phyloP scores from a whole-genome alignment of 2,113 vertebrate species.

The Hassar affinis region DNA sequence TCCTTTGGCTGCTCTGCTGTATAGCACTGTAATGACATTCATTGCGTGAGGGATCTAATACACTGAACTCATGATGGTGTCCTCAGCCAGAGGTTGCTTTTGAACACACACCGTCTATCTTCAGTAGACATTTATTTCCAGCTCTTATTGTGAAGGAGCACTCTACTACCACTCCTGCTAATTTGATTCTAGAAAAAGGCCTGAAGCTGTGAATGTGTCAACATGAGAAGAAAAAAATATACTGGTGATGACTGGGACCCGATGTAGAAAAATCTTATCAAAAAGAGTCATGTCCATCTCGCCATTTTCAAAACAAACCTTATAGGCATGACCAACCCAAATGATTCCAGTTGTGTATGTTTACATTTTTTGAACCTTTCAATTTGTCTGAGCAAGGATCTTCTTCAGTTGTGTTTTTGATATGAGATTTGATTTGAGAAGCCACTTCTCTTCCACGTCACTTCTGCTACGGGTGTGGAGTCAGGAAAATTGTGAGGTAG shows the following conservation, averaged over 20 bases:
- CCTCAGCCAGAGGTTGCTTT: slow-evolving; percentile 40
- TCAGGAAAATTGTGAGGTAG: neutral
- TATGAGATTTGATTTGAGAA: neutral
- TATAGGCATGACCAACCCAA: slow-evolving; percentile 34
- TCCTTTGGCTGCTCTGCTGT: slow-evolving; percentile 38
- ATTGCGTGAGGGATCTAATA: slow-evolving; percentile 56
- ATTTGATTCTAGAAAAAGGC: slow-evolving; percentile 55
- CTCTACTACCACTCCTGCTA: slow-evolving; percentile 57
- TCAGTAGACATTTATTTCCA: slow-evolving; percentile 42
- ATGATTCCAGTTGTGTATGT: neutral
- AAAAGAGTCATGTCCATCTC: slow-evolving; percentile 56
- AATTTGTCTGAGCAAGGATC: neutral
- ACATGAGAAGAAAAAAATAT: slow-evolving; percentile 64
- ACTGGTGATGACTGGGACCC: slow-evolving; percentile 62
- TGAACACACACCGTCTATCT: slow-evolving; percentile 34
- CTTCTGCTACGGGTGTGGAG: neutral
- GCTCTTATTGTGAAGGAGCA: slow-evolving; percentile 27
- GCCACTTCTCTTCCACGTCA: too few species aligned
- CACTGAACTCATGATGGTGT: slow-evolving; percentile 44
- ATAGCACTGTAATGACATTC: slow-evolving; percentile 55
- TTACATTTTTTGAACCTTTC: slow-evolving; percentile 3
- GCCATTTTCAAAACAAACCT: slow-evolving; percentile 64
- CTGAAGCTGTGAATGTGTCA: slow-evolving; percentile 62
- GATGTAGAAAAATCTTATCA: slow-evolving; percentile 58
- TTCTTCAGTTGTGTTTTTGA: neutral